Evolutionary conservation across 2,113 vertebrate species (phyloP).

Genomic region (Zosterops hypoxanthus): DNA sequence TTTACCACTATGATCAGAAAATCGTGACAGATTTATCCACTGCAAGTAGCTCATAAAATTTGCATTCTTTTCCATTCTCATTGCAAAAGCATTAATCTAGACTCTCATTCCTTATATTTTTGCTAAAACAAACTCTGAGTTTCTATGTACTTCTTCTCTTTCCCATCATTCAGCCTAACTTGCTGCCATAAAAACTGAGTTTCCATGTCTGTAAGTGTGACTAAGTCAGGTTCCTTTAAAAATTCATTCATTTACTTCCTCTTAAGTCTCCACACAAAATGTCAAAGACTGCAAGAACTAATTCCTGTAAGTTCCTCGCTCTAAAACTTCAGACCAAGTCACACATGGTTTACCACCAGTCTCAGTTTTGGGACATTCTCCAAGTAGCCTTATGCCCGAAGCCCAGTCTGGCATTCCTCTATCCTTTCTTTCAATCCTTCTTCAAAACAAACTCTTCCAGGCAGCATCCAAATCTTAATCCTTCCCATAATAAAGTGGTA

Average conservation of each 20-base stretch:
- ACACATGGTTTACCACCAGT: constrained; percentile 54
- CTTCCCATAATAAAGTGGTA: constrained; percentile 58
- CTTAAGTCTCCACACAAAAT: constrained; percentile 25
- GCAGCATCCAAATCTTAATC: constrained; percentile 50
- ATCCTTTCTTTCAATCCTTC: constrained; percentile 19
- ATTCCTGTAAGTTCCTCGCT: neutral
- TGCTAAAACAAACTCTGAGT: too few relatives aligned
- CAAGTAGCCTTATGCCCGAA: constrained; percentile 43
- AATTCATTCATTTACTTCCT: constrained; percentile 23
- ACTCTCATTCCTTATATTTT: too few relatives aligned
- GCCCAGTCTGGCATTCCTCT: constrained; percentile 30
- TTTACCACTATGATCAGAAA: too few relatives aligned
- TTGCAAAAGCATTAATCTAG: too few relatives aligned
- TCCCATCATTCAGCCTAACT: too few relatives aligned
- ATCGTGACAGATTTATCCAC: too few relatives aligned
- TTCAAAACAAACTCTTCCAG: constrained; percentile 58
- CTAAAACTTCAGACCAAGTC: constrained; percentile 30
- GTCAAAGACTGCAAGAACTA: constrained; percentile 11
- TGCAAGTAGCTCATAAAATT: too few relatives aligned
- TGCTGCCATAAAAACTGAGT: too few relatives aligned
- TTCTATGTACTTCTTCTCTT: too few relatives aligned
- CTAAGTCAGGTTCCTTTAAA: constrained; percentile 16
- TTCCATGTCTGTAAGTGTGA: constrained; percentile 6
- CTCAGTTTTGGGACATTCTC: constrained; percentile 36
- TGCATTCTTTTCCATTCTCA: too few relatives aligned